Evolutionary conservation across 2,113 vertebrate genomes (phyloP).

Genomic region (Pandion haliaetus): DNA sequence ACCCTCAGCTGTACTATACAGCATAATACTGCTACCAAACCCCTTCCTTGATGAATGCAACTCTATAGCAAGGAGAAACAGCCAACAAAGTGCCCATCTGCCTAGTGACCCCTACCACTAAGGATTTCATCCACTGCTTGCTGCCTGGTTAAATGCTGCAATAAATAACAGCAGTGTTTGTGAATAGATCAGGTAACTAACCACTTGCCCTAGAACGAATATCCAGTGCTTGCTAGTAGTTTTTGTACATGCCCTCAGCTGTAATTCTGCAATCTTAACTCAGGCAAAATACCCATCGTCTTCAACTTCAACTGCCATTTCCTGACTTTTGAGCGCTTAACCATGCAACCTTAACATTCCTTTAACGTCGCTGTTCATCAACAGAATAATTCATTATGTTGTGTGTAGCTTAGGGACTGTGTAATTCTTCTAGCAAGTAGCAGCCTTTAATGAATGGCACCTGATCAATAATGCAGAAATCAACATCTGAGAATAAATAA

Average conservation of each 20-base stretch:
- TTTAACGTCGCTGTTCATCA: not conserved
- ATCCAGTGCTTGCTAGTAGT: not conserved
- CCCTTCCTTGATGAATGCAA: not conserved
- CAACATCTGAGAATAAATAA: conserved; percentile 65
- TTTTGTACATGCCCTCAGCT: not conserved
- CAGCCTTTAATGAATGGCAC: conserved; percentile 59
- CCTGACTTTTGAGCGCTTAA: not conserved
- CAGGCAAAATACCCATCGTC: not conserved
- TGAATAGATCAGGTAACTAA: not conserved
- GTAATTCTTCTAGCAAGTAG: conserved; percentile 41
- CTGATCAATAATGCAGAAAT: conserved; percentile 67
- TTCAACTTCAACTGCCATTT: not conserved
- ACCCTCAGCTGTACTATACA: not conserved
- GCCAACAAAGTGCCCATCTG: not conserved
- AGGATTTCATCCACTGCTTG: not conserved
- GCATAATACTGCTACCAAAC: not conserved
- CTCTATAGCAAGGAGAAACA: not conserved
- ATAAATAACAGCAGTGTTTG: not conserved
- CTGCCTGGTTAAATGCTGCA: not conserved
- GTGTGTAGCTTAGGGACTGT: not conserved
- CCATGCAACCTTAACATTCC: not conserved
- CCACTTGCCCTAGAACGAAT: not conserved
- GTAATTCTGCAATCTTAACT: not conserved
- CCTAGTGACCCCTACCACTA: not conserved
- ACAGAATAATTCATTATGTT: conserved; percentile 32